A percentile compares a stretch with the other conserved stretches of the same genome.
Conservation (phyloP, 1,140 invertebrate genomes). For the Mylabris phalerata region DNA sequence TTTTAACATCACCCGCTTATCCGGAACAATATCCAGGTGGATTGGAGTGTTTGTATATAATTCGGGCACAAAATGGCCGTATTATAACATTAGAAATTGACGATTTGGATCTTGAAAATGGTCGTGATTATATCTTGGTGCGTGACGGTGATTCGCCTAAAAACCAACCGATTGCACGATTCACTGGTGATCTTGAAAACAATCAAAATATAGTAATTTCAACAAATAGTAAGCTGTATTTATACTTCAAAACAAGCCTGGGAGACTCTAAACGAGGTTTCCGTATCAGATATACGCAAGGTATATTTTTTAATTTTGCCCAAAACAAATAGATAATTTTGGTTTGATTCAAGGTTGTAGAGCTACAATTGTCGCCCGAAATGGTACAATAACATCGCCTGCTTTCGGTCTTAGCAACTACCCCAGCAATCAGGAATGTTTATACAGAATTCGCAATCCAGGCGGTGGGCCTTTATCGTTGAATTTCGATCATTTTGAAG, state of each 20-base stretch:
- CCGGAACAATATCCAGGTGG: constrained; percentile 89
- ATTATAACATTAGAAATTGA: constrained; percentile 86
- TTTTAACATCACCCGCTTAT: constrained; percentile 83
- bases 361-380: constrained; percentile 69
- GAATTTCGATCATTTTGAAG: constrained; percentile 78
- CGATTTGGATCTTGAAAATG: constrained; percentile 80
- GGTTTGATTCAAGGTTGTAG: constrained; percentile 51
- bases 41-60: constrained; percentile 87
- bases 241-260: constrained; percentile 87
- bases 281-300: constrained; percentile 55
- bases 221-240: constrained; percentile 79
- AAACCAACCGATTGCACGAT: constrained; percentile 69
- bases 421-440: constrained; percentile 87
- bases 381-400: constrained; percentile 81
- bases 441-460: constrained; percentile 80
- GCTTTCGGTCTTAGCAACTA: constrained; percentile 78
- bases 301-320: not conserved
- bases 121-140: constrained; percentile 80
- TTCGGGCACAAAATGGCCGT: constrained; percentile 79
- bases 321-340: not conserved
- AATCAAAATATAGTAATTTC: constrained; percentile 85
- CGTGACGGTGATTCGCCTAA: constrained; percentile 84
- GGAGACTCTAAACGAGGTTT: constrained; percentile 87
- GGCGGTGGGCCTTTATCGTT: constrained; percentile 76
- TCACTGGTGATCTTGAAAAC: constrained; percentile 70